Conservation (phyloP, 2,113 vertebrate species). For the Cyanistes caeruleus region DNA sequence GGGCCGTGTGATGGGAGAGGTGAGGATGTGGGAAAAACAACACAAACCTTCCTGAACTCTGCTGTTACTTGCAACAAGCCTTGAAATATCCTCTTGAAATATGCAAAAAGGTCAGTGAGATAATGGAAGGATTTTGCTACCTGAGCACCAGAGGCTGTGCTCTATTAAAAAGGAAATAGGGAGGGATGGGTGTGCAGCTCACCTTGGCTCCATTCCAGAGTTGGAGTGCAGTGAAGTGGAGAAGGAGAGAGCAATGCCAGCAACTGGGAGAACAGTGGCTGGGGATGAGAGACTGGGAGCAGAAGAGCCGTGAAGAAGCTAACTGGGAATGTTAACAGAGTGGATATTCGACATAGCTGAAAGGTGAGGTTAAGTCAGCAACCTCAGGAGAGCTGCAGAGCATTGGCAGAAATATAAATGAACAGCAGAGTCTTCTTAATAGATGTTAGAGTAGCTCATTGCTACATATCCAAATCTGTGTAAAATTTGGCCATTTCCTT, state of each 20-base stretch:
- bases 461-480: not conserved
- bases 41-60: not conserved
- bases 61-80: not conserved
- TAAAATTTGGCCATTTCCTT: not conserved
- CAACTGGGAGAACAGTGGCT: not conserved
- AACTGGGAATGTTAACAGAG: not conserved
- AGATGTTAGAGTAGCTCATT: not conserved
- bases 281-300: not conserved
- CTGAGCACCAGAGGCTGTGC: not conserved
- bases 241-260: not conserved
- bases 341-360: not conserved
- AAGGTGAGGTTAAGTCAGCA: not conserved
- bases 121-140: not conserved
- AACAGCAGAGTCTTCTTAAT: not conserved
- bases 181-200: not conserved
- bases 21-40: not conserved
- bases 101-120: not conserved
- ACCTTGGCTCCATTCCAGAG: not conserved
- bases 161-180: not conserved
- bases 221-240: not conserved
- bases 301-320: not conserved
- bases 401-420: not conserved
- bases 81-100: not conserved
- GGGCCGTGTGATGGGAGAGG: accelerated
- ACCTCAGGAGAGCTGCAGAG: not conserved